phyloP scores from a whole-genome alignment of 2,797 vertebrate species.

The Spatula versicolor region DNA sequence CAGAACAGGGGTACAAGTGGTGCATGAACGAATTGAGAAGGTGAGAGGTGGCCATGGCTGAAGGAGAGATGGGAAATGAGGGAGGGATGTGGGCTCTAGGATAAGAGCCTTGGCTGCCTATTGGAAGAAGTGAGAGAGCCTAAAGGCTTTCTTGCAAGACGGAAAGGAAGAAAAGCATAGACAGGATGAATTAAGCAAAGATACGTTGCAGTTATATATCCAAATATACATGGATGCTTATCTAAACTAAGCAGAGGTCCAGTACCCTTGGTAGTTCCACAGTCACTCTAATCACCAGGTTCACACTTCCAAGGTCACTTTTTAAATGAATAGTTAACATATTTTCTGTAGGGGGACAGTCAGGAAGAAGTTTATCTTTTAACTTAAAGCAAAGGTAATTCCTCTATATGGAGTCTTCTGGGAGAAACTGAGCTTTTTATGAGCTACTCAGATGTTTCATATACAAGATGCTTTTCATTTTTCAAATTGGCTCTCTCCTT shows the following conservation, averaged over 20 bases:
- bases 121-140: background rate
- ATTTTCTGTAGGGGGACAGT: background rate
- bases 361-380: background rate
- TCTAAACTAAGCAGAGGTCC: background rate
- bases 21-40: background rate
- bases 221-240: accelerated
- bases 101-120: accelerated
- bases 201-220: background rate
- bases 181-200: background rate
- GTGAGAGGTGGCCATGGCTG: background rate
- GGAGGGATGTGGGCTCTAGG: background rate
- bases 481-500: background rate
- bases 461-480: background rate
- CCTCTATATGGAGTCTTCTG: background rate
- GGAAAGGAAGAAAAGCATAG: background rate
- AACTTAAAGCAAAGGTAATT: background rate
- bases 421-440: background rate
- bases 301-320: background rate
- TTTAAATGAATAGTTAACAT: background rate
- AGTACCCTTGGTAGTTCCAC: background rate
- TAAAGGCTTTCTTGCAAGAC: background rate
- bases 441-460: background rate
- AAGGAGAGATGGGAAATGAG: background rate
- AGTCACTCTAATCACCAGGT: background rate
- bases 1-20: background rate